phyloP scores from a whole-genome alignment of 2,797 vertebrate genomes.

The Channallabes apus region DNA sequence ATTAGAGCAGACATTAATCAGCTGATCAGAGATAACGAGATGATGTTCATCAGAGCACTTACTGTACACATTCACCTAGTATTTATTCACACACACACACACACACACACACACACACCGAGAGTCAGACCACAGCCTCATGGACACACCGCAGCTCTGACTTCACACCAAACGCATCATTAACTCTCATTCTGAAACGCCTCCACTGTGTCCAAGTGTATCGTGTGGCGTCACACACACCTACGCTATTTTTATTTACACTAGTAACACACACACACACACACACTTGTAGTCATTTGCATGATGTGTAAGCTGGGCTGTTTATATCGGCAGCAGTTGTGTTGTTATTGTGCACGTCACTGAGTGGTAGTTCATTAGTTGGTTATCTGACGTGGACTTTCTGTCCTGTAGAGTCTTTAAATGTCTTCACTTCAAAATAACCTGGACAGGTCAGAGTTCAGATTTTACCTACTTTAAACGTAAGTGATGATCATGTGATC shows the following conservation, averaged over 20 bases:
- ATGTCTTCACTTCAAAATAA: too few relatives aligned
- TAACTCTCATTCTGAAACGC: not conserved
- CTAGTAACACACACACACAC: too few relatives aligned
- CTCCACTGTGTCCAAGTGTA: not conserved
- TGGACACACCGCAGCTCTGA: slow-evolving; percentile 41
- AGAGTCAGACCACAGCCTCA: too few relatives aligned
- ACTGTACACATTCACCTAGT: slow-evolving; percentile 27
- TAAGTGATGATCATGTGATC: too few relatives aligned
- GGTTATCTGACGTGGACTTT: not conserved
- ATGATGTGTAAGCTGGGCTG: not conserved
- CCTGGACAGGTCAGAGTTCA: too few relatives aligned
- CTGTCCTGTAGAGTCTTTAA: too few relatives aligned
- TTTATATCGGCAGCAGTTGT: not conserved
- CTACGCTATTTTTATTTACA: not conserved
- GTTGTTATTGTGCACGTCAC: not conserved
- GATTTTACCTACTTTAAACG: too few relatives aligned
- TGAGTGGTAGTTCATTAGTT: not conserved
- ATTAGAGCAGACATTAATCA: not conserved
- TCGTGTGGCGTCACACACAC: not conserved
- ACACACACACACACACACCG: slow-evolving; percentile 32
- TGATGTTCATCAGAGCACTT: not conserved
- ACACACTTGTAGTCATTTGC: not conserved
- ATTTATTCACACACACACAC: slow-evolving; percentile 12
- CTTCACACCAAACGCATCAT: slow-evolving; percentile 16
- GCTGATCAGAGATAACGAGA: not conserved